These are phyloP conservation scores for Teleopsis dalmanni DNA, from an alignment of 1,140 invertebrate genomes.

Conservation along the genomic window DNA sequence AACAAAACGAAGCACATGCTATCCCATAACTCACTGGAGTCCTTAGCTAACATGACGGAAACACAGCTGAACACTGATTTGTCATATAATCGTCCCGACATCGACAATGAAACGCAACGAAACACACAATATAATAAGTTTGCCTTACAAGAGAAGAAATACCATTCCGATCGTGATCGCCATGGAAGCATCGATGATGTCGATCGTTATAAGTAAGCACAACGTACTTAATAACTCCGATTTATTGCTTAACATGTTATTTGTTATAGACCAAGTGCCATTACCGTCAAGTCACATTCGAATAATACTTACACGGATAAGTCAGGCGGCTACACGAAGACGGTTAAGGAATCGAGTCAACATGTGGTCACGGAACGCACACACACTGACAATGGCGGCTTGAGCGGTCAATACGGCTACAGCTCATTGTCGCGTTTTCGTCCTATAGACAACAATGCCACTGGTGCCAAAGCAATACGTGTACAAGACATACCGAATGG, in stretches of 20 bases:
- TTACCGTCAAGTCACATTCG: conserved; percentile 42
- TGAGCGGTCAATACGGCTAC: conserved; percentile 31
- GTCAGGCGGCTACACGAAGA: conserved; percentile 38
- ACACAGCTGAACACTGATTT: conserved; percentile 48
- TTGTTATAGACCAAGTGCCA: conserved; percentile 40
- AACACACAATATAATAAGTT: conserved; percentile 56
- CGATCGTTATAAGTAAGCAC: conserved; percentile 33
- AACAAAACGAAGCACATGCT: conserved; percentile 69
- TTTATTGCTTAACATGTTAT: neutral
- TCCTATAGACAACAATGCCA: conserved; percentile 42
- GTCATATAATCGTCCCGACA: conserved; percentile 36
- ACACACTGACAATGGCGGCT: neutral
- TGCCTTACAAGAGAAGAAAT: conserved; percentile 37
- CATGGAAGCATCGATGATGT: conserved; percentile 31
- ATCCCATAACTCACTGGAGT: conserved; percentile 57
- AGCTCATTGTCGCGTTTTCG: conserved; percentile 39
- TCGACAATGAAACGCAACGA: conserved; percentile 52
- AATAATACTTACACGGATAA: conserved; percentile 38
- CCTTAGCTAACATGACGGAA: conserved; percentile 58
- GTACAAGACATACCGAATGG: conserved; percentile 81
- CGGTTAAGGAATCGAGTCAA: conserved; percentile 40
- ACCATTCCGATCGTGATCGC: conserved; percentile 20
- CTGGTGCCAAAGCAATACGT: conserved; percentile 68
- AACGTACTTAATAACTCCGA: neutral
- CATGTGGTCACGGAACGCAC: conserved; percentile 36